Percentiles rank a stretch among this genome's conserved stretches.
Evolutionary conservation across 2,113 vertebrate genomes (phyloP).

Genomic region (Paradisaea rubra): DNA sequence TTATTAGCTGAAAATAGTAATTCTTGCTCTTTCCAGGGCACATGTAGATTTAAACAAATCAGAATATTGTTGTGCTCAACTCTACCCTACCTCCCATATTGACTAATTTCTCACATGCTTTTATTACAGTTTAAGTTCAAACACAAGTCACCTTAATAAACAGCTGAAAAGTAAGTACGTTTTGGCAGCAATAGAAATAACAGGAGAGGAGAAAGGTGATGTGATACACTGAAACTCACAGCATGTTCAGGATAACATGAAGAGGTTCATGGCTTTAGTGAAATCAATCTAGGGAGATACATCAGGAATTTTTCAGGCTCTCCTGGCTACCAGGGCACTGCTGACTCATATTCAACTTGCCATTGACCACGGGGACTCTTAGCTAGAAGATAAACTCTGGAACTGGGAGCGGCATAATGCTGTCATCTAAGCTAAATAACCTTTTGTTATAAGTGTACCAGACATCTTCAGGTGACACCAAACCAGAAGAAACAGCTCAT

Average conservation of each 20-base stretch:
- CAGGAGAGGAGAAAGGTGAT: not conserved
- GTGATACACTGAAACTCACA: not conserved
- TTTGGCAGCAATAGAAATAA: not conserved
- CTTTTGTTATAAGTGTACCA: not conserved
- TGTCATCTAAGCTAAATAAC: not conserved
- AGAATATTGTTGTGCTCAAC: not conserved
- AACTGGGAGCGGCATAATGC: not conserved
- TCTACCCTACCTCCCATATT: not conserved
- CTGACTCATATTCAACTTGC: not conserved
- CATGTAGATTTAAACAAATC: not conserved
- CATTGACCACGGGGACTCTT: not conserved
- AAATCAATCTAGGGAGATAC: not conserved
- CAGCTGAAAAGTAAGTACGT: not conserved
- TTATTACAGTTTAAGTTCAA: not conserved
- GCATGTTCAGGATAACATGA: not conserved
- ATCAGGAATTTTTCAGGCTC: not conserved
- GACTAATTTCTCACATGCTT: not conserved
- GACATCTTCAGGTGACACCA: not conserved
- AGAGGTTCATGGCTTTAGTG: not conserved
- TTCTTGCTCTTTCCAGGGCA: not conserved
- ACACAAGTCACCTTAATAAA: not conserved
- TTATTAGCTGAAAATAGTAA: not conserved
- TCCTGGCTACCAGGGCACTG: not conserved
- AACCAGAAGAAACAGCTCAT: not conserved
- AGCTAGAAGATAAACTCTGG: not conserved